A percentile compares a stretch with the other conserved stretches of the same genome.
phyloP scores from a whole-genome alignment of 2,113 vertebrate genomes.

The Peromyscus maniculatus region DNA sequence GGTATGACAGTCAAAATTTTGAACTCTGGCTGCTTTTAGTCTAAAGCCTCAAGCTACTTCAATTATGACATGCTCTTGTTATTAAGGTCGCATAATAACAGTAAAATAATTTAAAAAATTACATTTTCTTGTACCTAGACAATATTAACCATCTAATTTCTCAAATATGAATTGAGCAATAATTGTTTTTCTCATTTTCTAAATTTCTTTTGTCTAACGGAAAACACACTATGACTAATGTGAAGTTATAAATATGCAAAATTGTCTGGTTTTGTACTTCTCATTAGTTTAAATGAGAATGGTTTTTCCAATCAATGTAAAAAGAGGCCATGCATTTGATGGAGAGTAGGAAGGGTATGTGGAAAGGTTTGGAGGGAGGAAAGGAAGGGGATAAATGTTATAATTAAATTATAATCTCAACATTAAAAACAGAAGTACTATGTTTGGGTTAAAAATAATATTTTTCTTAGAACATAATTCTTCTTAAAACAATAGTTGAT shows the following conservation, averaged over 20 bases:
- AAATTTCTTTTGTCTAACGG: constrained; percentile 3
- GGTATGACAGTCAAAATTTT: neutral
- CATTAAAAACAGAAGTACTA: neutral
- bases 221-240: constrained; percentile 2
- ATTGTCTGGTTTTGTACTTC: neutral
- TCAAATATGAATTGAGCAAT: neutral
- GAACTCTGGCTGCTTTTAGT: neutral
- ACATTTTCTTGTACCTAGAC: neutral
- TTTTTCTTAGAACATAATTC: neutral
- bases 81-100: constrained; percentile 16
- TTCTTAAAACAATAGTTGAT: neutral
- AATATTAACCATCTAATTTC: neutral
- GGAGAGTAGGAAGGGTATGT: neutral
- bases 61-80: neutral
- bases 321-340: neutral
- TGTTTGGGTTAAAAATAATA: neutral
- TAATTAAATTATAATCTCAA: neutral
- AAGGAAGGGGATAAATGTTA: neutral
- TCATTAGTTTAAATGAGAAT: neutral
- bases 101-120: constrained; percentile 28
- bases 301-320: neutral
- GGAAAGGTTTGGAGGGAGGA: neutral
- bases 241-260: constrained; percentile 58
- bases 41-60: neutral
- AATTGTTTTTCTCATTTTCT: constrained; percentile 18